Evolutionary conservation across 2,888 invertebrate species (phyloP), one percentile per base, ranked within the genome.

Genomic region (Acleris emargana): DNA sequence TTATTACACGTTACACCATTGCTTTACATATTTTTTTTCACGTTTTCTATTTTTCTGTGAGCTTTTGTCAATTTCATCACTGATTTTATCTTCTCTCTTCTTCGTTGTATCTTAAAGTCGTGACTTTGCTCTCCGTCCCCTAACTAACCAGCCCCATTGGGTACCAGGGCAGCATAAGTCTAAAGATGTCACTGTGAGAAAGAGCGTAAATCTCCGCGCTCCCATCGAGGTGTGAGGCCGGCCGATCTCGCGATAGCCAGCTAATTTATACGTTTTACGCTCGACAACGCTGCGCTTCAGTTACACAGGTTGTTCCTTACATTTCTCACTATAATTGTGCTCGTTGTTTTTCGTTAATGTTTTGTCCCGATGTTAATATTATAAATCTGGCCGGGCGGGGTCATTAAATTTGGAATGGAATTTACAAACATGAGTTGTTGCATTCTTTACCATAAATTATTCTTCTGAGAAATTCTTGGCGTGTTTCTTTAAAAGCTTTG

Each of bases 181-280:
- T 72, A 70, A 67, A 79, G 77, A 77, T 82, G 83, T 76, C 78
- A 76, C 73, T 83, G 86, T 86, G 87, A 84, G 86, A 86, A 84
- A 81, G 80, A 78, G 74, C 78, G 84, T 89, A 88, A 88, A 89
- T 89, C 89, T 87, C 77, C 69, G 82, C 88, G 89, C 90, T 87
- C 90, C 90, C 78, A 71, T 80, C 91, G 89, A 92, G 91, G 92
- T 92, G 92, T 91, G 91, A 92, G 91, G 91, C 89, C 88, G 84
- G 74, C 78, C 88, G 91, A 91, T 92, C 85, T 77, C 74, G 82
- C 82, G 92, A 92, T 92, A 92, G 84, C 82, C 75, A 17, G 82
- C 83, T 91, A 92, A 91, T 91, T 92, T 92, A 92, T 92, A 84
- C 86, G 89, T 89, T 90, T 90, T 90, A 91, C 88, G 84, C 88